Percentiles rank a stretch among this genome's conserved stretches.
Conservation (phyloP, 2,888 invertebrate species). For the Ornithoptera priamus region DNA sequence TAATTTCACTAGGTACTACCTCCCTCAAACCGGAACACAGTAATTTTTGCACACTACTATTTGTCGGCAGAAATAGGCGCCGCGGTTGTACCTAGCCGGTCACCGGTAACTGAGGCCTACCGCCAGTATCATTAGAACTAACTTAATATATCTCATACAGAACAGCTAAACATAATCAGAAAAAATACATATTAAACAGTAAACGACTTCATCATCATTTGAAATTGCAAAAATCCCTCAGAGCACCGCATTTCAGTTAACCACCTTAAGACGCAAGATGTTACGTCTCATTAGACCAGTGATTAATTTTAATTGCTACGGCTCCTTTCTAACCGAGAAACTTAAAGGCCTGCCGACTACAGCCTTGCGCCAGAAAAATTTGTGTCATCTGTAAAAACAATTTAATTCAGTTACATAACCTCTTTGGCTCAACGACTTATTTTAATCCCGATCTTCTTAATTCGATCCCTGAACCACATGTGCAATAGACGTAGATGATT, state of each 20-base stretch:
- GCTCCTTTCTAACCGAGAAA: neutral
- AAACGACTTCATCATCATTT: neutral
- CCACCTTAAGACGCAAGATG: neutral
- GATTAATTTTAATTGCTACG: slow-evolving; percentile 1
- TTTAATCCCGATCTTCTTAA: neutral
- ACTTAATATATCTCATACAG: no score
- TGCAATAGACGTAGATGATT: neutral
- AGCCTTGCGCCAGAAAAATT: neutral
- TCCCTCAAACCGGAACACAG: no score
- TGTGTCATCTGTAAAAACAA: neutral
- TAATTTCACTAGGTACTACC: no score
- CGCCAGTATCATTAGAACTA: no score
- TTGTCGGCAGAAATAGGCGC: no score
- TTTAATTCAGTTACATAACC: neutral
- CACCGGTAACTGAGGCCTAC: no score
- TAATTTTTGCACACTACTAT: no score
- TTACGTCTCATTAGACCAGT: neutral
- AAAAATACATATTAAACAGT: neutral
- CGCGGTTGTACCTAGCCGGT: no score
- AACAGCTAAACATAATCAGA: neutral
- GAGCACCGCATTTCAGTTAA: neutral
- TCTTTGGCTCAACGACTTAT: neutral
- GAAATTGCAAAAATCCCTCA: neutral
- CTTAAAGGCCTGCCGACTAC: neutral
- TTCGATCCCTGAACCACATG: neutral